Evolutionary conservation across 1,140 invertebrate genomes (phyloP), one percentile per base, ranked within the genome.

Genomic region (Atta colombica): DNA sequence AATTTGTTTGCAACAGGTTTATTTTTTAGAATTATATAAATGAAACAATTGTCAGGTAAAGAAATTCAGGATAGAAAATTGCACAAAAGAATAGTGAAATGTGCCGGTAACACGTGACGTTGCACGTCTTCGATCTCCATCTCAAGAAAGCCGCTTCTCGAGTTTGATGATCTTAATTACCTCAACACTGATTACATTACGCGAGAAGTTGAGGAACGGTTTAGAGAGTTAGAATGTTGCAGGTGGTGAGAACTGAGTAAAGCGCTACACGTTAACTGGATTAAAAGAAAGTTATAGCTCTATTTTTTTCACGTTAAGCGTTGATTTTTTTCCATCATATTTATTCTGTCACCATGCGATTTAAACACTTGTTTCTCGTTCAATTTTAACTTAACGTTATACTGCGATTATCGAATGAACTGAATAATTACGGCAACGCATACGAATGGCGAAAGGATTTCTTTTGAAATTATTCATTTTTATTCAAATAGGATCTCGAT

Each of bases 131-230:
- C 72, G 75, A 63, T 78, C 81, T 69, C 74, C 39, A 71, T 74
- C 89, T 84, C 77, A 89, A 92, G 92, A 85, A 93, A 92, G 91
- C 89, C 88, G 91, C 89, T 91, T 92, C 92, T 93, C 90, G 90
- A 91, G 90, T 92, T 92, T 93, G 92, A 93, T 93, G 89, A 92
- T 86, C 92, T 92, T 92, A 93, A 94, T 94, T 93, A 94, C 90
- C 92, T 94, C 92, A 93, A 93, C 92, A 92, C 92, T 92, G 92
- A 93, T 94, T 93, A 93, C 87, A 94, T 94, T 93, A 93, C 91
- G 89, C 88, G 86, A 78, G 89, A 93, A 94, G 93, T 94, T 92
- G 91, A 93, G 89, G 89, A 93, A 94, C 92, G 91, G 92, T 92
- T 93, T 93, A 93, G 89, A 85, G 87, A 93, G 89, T 91, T 89